A percentile compares a stretch with the other conserved stretches of the same genome.
These are phyloP conservation scores for Epistrophella euchroma DNA, from an alignment of 2,888 invertebrate species.

Conservation along the genomic window DNA sequence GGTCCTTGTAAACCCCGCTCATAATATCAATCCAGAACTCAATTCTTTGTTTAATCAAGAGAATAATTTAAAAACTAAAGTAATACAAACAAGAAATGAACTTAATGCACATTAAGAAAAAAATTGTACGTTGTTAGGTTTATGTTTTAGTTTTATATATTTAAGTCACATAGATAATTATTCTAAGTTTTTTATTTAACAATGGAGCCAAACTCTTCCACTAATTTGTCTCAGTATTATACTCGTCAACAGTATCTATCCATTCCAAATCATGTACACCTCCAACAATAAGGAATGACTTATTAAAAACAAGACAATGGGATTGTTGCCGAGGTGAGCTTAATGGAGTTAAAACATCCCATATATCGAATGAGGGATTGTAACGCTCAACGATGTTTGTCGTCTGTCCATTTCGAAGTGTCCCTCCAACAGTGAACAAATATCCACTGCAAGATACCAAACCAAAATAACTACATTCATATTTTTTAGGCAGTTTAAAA, in stretches of 20 bases:
- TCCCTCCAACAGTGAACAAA: background rate
- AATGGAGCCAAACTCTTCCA: constrained; percentile 1
- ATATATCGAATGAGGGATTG: background rate
- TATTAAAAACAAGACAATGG: background rate
- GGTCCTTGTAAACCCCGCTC: too few species aligned
- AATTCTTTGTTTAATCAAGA: too few species aligned
- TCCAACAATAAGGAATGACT: background rate
- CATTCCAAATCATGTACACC: background rate
- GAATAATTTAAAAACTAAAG: too few species aligned
- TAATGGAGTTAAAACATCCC: background rate
- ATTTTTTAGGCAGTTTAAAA: background rate
- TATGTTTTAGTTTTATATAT: too few species aligned
- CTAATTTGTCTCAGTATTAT: background rate
- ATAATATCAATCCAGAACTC: too few species aligned
- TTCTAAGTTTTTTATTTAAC: background rate
- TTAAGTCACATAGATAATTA: too few species aligned
- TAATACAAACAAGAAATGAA: background rate
- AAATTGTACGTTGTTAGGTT: too few species aligned
- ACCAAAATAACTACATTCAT: background rate
- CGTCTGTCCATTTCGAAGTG: background rate
- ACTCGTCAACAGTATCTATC: background rate
- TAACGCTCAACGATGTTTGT: background rate
- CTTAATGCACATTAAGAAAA: too few species aligned
- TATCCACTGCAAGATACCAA: background rate
- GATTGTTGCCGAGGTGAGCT: background rate